Conservation (phyloP, 1,140 invertebrate species). For the Drosophila dunni region DNA sequence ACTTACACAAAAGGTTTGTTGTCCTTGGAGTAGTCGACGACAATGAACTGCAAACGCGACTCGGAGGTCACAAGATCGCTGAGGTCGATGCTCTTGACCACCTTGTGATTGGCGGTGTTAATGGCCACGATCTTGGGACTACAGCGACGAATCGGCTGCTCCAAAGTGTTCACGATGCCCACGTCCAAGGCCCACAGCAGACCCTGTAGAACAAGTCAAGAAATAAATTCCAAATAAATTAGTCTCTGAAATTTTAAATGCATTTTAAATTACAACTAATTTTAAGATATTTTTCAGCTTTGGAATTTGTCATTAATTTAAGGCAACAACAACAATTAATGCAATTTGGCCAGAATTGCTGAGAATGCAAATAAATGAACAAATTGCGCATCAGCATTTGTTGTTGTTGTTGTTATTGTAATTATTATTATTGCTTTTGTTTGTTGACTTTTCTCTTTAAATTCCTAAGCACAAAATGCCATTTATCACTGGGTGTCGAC, state of each 20-base stretch:
- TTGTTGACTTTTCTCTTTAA: slow-evolving; percentile 27
- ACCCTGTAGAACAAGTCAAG: slow-evolving; percentile 80
- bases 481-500: neutral
- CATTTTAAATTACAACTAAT: slow-evolving; percentile 5
- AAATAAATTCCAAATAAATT: neutral
- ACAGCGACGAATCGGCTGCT: slow-evolving; percentile 87
- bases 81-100: slow-evolving; percentile 87
- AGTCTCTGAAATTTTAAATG: neutral
- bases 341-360: slow-evolving; percentile 48
- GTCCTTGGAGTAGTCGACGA: slow-evolving; percentile 85
- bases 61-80: slow-evolving; percentile 85
- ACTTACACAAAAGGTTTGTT: slow-evolving; percentile 84
- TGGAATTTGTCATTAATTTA: slow-evolving; percentile 15
- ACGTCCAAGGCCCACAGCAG: slow-evolving; percentile 89
- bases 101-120: slow-evolving; percentile 86
- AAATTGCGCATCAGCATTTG: slow-evolving; percentile 44
- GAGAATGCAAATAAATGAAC: slow-evolving; percentile 55
- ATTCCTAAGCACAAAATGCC: slow-evolving; percentile 1
- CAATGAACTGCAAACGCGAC: slow-evolving; percentile 88
- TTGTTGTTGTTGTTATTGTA: slow-evolving; percentile 19
- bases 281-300: neutral
- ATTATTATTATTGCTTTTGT: slow-evolving; percentile 23
- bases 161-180: slow-evolving; percentile 88
- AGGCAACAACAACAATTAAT: slow-evolving; percentile 6
- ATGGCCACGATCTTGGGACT: slow-evolving; percentile 89